Percentiles rank a stretch among this genome's conserved stretches.
Evolutionary conservation across 2,888 invertebrate species (phyloP).

Genomic region (Camponotus fellah): DNA sequence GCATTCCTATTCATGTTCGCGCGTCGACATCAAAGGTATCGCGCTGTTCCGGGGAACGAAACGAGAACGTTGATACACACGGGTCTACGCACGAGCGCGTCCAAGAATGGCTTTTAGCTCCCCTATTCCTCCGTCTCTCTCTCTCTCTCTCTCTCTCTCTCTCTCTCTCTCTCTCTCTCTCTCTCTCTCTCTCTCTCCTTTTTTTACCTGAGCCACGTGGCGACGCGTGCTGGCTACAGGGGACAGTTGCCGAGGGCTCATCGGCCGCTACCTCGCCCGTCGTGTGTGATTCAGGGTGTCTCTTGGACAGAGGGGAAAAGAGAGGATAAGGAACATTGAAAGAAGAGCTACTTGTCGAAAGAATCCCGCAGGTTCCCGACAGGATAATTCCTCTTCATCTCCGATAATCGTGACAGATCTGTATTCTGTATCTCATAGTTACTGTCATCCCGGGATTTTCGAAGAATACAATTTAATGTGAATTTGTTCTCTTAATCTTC

Average conservation of each 20-base stretch:
- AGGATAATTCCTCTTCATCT: neutral
- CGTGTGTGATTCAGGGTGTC: constrained; percentile 63
- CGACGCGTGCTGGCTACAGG: constrained; percentile 75
- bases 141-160: constrained; percentile 53
- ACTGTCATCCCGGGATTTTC: constrained; percentile 9
- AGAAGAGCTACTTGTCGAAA: constrained; percentile 1
- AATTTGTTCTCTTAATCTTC: neutral
- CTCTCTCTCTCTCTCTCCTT: constrained; percentile 50
- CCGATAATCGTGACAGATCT: neutral
- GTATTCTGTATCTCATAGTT: neutral
- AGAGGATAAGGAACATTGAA: neutral
- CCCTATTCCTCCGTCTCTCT: constrained; percentile 49
- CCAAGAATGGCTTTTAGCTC: constrained; percentile 66
- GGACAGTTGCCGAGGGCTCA: constrained; percentile 70
- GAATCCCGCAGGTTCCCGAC: neutral
- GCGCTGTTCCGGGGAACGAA: constrained; percentile 29
- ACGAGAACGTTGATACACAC: constrained; percentile 26
- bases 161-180: constrained; percentile 57
- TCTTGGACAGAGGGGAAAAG: constrained; percentile 29
- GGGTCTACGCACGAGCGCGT: constrained; percentile 38
- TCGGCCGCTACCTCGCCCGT: constrained; percentile 72
- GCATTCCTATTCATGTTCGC: constrained; percentile 27
- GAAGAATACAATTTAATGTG: neutral
- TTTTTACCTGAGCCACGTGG: constrained; percentile 80
- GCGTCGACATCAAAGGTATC: constrained; percentile 71